Conservation (phyloP, 2,888 invertebrate genomes). For the Melieria crassipennis region DNA sequence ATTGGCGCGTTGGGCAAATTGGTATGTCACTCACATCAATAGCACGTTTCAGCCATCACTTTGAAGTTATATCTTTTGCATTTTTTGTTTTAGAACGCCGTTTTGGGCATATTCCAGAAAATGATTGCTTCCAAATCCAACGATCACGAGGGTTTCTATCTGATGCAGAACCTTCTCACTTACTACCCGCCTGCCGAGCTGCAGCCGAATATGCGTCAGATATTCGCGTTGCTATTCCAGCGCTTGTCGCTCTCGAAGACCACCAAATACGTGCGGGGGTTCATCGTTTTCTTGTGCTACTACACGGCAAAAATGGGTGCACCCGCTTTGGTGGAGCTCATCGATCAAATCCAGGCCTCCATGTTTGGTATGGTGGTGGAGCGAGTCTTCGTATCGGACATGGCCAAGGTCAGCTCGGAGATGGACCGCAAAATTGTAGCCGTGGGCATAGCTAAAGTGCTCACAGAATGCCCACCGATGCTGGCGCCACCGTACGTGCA, state of each 20-base stretch:
- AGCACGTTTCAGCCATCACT: neutral
- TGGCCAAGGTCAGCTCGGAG: conserved; percentile 85
- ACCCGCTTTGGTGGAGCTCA: conserved; percentile 75
- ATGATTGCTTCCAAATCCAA: conserved; percentile 93
- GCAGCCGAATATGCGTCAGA: conserved; percentile 82
- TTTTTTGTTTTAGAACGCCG: conserved; percentile 72
- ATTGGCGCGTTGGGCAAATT: conserved; percentile 77
- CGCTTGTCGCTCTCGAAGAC: conserved; percentile 93
- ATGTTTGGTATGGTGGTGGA: conserved; percentile 98
- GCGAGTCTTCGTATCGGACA: conserved; percentile 84
- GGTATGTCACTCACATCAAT: conserved; percentile 66
- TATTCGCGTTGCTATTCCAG: conserved; percentile 93
- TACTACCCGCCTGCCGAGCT: conserved; percentile 82
- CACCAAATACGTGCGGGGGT: conserved; percentile 89
- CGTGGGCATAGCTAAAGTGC: conserved; percentile 85
- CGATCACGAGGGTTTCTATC: conserved; percentile 95
- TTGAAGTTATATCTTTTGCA: conserved; percentile 2
- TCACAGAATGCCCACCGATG: conserved; percentile 80
- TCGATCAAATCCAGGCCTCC: conserved; percentile 87
- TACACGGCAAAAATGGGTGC: conserved; percentile 86
- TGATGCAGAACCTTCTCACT: conserved; percentile 86
- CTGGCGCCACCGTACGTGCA: conserved; percentile 74
- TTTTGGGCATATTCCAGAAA: conserved; percentile 96
- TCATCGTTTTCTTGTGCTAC: conserved; percentile 91
- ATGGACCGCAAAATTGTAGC: conserved; percentile 91